Base-by-base conservation (phyloP, 37 sponge, comb jelly and placozoan species). In the Haliclona indistincta region DNA sequence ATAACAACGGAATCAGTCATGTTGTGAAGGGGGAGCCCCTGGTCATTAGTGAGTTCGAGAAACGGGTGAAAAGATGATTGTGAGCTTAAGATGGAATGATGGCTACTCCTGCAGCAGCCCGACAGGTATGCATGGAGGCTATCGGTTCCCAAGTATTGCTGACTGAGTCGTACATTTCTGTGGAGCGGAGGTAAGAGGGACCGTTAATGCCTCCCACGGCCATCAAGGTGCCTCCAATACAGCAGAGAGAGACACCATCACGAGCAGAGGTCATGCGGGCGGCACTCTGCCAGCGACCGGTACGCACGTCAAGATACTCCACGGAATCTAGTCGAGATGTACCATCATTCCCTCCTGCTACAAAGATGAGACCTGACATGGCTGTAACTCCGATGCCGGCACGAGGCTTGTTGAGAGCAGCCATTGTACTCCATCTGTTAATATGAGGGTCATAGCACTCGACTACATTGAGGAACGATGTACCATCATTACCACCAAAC, bases 131-230 rank as follows among this genome's bases (percentile, higher is more conserved):
- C 96, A 95, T 95, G 56, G 81, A 75, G 3, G 86, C 81, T 32
- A 88, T 63, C 47, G 84, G 15, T 34, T 91, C 92, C 96, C 96
- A 95, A 1, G 61, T 74, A 40, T 95, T 81, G 64, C 64, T 84
- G 15, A 88, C 71, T 38, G 92, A 86, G 61, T 95, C 86, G 42
- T 91, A 95, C 17, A 85, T 42, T 49, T 95, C 96, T 3, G 89
- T 68, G 3, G 92, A 78, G 15, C 86, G 85, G 38, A 95, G 89
- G 71, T 95, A 95, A 1, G 96, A 88, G 32, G 96, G 96, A 1
- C 96, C 96, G 67, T 95, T 95, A 69, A 95, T 95, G 11, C 96
- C 96, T 3, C 96, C 96, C 10, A 95, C 88, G 7, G 89, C 96
- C 40, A 95, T 49, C 35, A 95, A 63, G 26, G 78, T 68, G 13